Percentiles rank a stretch among this genome's conserved stretches.
Evolutionary conservation across 2,797 vertebrate species (phyloP).

Genomic region (Sebastes miniatus): DNA sequence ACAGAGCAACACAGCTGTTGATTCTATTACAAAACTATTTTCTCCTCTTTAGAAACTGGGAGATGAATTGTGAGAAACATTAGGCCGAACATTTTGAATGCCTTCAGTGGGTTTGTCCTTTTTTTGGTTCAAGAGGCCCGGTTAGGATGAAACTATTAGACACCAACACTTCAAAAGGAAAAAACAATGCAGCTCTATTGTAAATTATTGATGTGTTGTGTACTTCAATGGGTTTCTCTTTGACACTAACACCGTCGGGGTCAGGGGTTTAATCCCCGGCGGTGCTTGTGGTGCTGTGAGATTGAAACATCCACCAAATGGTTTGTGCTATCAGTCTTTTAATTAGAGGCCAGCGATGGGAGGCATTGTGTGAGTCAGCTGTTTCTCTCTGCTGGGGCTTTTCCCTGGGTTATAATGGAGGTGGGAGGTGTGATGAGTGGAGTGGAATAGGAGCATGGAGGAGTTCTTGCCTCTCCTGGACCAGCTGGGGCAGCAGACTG

Average conservation of each 20-base stretch:
- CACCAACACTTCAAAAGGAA: constrained; percentile 36
- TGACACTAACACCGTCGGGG: constrained; percentile 1
- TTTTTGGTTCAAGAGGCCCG: neutral
- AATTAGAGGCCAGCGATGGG: constrained; percentile 43
- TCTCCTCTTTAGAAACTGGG: neutral
- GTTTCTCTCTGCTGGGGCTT: constrained; percentile 42
- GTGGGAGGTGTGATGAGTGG: constrained; percentile 18
- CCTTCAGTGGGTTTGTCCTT: constrained; percentile 11
- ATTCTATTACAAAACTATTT: neutral
- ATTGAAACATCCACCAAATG: constrained; percentile 31
- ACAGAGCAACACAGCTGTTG: constrained; percentile 27
- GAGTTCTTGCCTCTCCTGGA: constrained; percentile 25
- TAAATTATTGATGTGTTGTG: constrained; percentile 68
- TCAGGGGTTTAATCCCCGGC: constrained; percentile 15
- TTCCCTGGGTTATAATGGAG: constrained; percentile 15
- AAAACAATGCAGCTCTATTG: constrained; percentile 27
- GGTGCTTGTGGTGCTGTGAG: neutral
- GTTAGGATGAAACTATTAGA: constrained; percentile 11
- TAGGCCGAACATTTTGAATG: neutral
- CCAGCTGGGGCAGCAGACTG: constrained; percentile 20
- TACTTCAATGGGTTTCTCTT: constrained; percentile 57
- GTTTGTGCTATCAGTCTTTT: constrained; percentile 36
- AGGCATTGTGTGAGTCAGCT: constrained; percentile 57
- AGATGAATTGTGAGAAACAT: neutral
- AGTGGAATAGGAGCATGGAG: neutral